phyloP scores from a whole-genome alignment of 2,888 invertebrate genomes.

The Slavum lentiscoides region DNA sequence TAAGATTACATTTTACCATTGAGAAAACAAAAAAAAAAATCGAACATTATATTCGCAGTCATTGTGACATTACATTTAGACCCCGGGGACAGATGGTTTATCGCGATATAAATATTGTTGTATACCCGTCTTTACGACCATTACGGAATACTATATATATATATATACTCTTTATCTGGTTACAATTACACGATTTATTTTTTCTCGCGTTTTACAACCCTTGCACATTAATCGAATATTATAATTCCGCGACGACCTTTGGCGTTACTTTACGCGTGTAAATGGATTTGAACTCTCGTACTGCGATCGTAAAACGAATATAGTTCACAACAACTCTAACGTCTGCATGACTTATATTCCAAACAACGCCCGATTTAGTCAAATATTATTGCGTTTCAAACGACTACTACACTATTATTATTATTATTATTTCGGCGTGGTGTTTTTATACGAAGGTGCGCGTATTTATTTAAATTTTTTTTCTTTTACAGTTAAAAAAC shows the following conservation, averaged over 20 bases:
- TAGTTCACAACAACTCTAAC: too few species aligned
- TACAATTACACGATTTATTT: not conserved
- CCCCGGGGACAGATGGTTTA: not conserved
- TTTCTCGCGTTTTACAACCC: not conserved
- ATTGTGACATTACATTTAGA: not conserved
- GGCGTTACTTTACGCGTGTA: not conserved
- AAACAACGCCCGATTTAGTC: too few species aligned
- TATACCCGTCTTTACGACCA: conserved; percentile 20
- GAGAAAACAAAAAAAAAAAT: not conserved
- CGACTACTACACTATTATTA: too few species aligned
- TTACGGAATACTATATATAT: conserved; percentile 4
- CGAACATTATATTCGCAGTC: conserved; percentile 14
- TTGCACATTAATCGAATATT: not conserved
- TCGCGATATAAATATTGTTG: conserved; percentile 31
- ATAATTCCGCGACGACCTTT: conserved; percentile 1
- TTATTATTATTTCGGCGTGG: too few species aligned
- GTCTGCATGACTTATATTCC: too few species aligned
- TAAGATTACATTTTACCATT: not conserved
- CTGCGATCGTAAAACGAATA: not conserved
- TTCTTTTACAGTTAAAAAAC: too few species aligned
- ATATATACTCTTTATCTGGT: not conserved
- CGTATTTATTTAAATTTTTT: too few species aligned
- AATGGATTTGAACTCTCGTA: not conserved
- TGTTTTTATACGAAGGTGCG: too few species aligned
- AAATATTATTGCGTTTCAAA: too few species aligned